Base-by-base conservation (phyloP, 2,888 invertebrate genomes). In the Tipula lateralis region DNA sequence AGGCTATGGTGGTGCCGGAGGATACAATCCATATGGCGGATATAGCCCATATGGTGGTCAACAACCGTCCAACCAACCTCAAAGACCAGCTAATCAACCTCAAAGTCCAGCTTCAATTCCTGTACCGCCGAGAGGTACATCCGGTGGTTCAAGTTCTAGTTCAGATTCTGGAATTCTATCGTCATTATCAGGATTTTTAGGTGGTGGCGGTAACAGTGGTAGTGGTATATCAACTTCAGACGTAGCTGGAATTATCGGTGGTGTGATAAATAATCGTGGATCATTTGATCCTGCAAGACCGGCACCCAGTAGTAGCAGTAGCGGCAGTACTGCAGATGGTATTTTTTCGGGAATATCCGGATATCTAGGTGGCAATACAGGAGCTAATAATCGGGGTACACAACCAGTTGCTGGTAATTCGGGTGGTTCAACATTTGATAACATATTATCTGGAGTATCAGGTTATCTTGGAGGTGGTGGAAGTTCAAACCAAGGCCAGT, bases 141-240 rank as follows among this genome's bases (percentile, higher is more conserved):
- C 30, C 2, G 84, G 84, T 5, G 9, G 50, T 16, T n/a, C 39
- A 29, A 44, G 12, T 29, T 29, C 29, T 16, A 24, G 13, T 44
- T 29, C 39, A 6, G 34, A 50, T 39, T 6, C 39, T 5, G 36
- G 44, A 16, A 5, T 29, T 4, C 84, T 30, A 7, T 44, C 44
- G 12, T 50, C 39, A 9, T 29, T 85, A 84, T 19, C 66, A 66
- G 29, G 85, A 84, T 50, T 81, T 82, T n/a, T 80, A 84, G 24
- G 39, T 84, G 83, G 84, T 84, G 88, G 88, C 66, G 88, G 87
- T 83, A 87, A 16, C 3, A n/a, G 89, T 86, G 89, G 89, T 30
- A 89, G 87, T 84, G 89, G 90, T 87, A 87, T 90, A 83, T 88
- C 88, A 29, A 84, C 86, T 29, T 85, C 85, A 7, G 19, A 50